Evolutionary conservation across 1,140 invertebrate genomes (phyloP), one percentile per base, ranked within the genome.

Genomic region (Heliconius hewitsoni): DNA sequence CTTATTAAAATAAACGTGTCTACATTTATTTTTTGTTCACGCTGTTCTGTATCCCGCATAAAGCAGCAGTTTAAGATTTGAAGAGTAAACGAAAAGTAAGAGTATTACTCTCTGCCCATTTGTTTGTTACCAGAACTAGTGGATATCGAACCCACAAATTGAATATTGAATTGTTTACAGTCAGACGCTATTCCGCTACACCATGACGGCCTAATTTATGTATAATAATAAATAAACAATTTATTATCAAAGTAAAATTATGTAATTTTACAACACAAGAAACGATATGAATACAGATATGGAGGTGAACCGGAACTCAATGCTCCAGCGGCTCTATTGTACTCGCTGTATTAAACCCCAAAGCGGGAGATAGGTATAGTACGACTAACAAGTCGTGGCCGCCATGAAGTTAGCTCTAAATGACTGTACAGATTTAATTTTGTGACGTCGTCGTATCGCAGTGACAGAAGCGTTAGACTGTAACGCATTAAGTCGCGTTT

Each of bases 231-330:
- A n/a, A 9, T 57, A 23, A 52, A 52, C 16, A 8, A 52, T 52
- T 52, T 52, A 52, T 19, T 52, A 52, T 52, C 18, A 52, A 52
- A 52, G 4, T 52, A 8, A 52, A 19, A 52, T 52, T 19, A 46
- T 46, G 42, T 52, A 52, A 52, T 52, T 52, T 16, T 16, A 46
- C 57, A n/a, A 60, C 8, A 66, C 11, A 66, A 66, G 27, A 66
- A 23, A 8, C 23, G 60, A 66, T 66, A 66, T 66, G 60, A 27
- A 66, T 73, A 71, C 74, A 71, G 77, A 79, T 82, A 30, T 60
- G 52, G 57, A 79, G 77, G 74, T 82, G 81, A 82, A 79, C 74
- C 77, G 81, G 81, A 82, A 82, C 71, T 55, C 42, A 39, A 34
- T 74, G 81, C 73, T 79, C 81, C 74, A 82, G 60, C 66, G 78